Evolutionary conservation across 2,888 invertebrate genomes (phyloP), one percentile per base, ranked within the genome.

Genomic region (Dysmachus trigonus): DNA sequence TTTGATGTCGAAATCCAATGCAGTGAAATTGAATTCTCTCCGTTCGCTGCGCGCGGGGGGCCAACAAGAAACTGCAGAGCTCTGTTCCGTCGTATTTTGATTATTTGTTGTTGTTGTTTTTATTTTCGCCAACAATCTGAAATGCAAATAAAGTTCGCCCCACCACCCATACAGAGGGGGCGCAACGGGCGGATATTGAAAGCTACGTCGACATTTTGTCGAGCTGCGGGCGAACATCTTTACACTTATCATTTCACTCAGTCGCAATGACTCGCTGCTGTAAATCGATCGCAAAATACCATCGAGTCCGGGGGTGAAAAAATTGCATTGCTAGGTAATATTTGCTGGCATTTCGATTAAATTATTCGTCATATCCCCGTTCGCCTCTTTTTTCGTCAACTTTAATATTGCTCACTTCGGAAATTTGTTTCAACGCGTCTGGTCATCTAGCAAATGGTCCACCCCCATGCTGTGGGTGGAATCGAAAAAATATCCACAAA

Each of bases 1-100:
- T 77, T 77, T 47, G 47, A 41, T 30, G 77, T 77, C 77, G 77
- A 47, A 77, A 77, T 77, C 30, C 77, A 77, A 77, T 77, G 47
- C 77, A 77, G 77, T 77, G 22, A 41, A 77, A 77, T 77, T 77
- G 77, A 47, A 77, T 77, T 77, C 27, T 18, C 31, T 77, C 41
- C 27, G 13, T 27, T 47, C 10, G 13, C 27, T 77, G 10, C 27
- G 41, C 35, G 41, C 41, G 22, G 47, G n/a, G n/a, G 10, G 30
- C 77, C n/a, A n/a, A 18, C 38, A 77, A 77, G 77, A 47, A 47
- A 27, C 7, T 77, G 51, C 41, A 77, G 47, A 47, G 30, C 0
- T 13, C 41, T 27, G 27, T 0, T 22, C 41, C n/a, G 27, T 47
- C 10, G 47, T 77, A 47, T 77, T 47, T 47, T 77, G 41, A 47